These are phyloP conservation scores for Muscidifurax raptorellus DNA, from an alignment of 1,140 invertebrate genomes.

Conservation along the genomic window DNA sequence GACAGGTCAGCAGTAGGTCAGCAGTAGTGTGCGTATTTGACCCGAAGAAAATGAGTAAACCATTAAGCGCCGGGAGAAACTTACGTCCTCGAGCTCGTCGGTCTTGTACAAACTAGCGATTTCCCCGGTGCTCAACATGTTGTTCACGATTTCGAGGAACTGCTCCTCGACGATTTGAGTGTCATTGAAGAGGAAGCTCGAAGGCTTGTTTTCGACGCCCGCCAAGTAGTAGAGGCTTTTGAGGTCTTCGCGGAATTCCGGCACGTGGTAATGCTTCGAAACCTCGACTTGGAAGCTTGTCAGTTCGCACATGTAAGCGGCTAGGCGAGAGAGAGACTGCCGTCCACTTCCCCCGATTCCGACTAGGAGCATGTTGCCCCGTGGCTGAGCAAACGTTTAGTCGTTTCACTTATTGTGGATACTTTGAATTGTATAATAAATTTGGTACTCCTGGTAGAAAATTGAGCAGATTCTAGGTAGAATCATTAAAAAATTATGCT, in stretches of 20 bases:
- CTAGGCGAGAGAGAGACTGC: conserved; percentile 84
- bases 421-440: too few species aligned
- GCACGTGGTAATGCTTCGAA: conserved; percentile 83
- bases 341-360: conserved; percentile 92
- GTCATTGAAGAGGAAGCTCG: conserved; percentile 89
- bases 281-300: conserved; percentile 86
- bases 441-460: too few species aligned
- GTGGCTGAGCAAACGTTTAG: conserved; percentile 69
- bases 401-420: neutral
- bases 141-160: conserved; percentile 92
- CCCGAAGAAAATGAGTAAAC: conserved; percentile 10
- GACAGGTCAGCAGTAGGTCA: neutral
- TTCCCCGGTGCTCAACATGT: conserved; percentile 90
- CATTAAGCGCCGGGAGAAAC: conserved; percentile 56
- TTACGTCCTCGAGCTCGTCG: conserved; percentile 89
- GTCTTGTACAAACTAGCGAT: conserved; percentile 88
- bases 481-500: too few species aligned
- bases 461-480: too few species aligned
- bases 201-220: conserved; percentile 85
- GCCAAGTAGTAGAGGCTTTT: conserved; percentile 84
- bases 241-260: conserved; percentile 89
- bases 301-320: conserved; percentile 87
- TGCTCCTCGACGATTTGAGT: conserved; percentile 87
- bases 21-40: neutral
- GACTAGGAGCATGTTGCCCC: conserved; percentile 88